Conservation (phyloP, 2,888 invertebrate species). For the Drosophila neotestacea region DNA sequence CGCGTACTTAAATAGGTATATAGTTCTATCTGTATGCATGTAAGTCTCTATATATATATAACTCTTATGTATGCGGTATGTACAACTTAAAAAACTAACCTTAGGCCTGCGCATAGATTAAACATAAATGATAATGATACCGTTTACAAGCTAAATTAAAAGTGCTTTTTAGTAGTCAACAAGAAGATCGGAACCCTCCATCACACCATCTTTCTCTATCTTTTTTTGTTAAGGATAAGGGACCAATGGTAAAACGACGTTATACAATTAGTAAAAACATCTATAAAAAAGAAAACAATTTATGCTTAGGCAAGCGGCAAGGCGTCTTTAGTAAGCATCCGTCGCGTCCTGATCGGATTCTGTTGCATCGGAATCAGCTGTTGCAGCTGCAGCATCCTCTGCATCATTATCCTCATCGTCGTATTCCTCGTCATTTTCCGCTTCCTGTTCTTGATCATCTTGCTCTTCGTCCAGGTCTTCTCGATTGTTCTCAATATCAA, state of each 20-base stretch:
- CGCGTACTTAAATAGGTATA: constrained; percentile 3
- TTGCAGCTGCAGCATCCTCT: constrained; percentile 16
- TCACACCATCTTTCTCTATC: neutral
- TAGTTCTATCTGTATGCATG: constrained; percentile 5
- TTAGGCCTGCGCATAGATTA: constrained; percentile 15
- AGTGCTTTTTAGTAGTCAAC: constrained; percentile 32
- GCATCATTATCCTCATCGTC: constrained; percentile 28
- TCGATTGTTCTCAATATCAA: constrained; percentile 7
- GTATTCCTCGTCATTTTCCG: constrained; percentile 8
- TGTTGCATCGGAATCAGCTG: constrained; percentile 15
- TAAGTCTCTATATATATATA: constrained; percentile 4
- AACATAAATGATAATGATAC: constrained; percentile 5
- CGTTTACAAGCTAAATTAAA: constrained; percentile 23
- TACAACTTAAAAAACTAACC: constrained; percentile 62
- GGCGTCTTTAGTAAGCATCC: constrained; percentile 36
- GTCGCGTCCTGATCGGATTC: constrained; percentile 20
- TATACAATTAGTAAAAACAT: constrained; percentile 18
- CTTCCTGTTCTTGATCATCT: constrained; percentile 21
- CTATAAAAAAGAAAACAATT: constrained; percentile 1
- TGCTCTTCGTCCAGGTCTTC: constrained; percentile 21
- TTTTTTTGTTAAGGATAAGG: neutral
- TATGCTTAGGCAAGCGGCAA: constrained; percentile 35
- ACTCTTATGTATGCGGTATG: constrained; percentile 40
- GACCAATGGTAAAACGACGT: constrained; percentile 15
- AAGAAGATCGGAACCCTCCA: constrained; percentile 18